Conservation (phyloP, 1,140 invertebrate species). For the Chrysopa pallens region DNA sequence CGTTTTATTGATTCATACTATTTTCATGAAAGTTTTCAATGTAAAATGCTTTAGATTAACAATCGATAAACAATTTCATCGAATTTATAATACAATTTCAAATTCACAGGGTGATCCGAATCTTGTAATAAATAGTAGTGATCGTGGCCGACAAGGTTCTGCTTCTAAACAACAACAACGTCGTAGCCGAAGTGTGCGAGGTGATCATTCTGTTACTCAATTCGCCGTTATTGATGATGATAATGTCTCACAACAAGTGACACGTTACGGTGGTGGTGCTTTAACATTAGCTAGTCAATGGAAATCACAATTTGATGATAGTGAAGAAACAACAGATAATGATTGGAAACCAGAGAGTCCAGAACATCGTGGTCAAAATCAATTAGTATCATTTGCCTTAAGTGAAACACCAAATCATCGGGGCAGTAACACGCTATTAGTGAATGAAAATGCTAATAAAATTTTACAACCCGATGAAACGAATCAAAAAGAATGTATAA, state of each 20-base stretch:
- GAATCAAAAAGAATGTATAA: too few relatives aligned
- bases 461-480: too few relatives aligned
- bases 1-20: too few relatives aligned
- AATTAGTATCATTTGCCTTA: neutral
- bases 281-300: constrained; percentile 76
- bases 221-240: constrained; percentile 88
- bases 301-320: constrained; percentile 90
- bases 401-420: neutral
- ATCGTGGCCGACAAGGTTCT: constrained; percentile 15
- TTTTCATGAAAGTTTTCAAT: too few relatives aligned
- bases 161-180: constrained; percentile 7
- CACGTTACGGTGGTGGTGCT: constrained; percentile 46
- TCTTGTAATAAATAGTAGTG: neutral
- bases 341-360: constrained; percentile 78
- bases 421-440: neutral
- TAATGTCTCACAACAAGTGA: constrained; percentile 79
- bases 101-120: neutral
- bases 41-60: neutral
- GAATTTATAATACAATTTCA: neutral
- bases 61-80: neutral
- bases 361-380: constrained; percentile 30
- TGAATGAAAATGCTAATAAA: neutral
- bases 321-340: constrained; percentile 78
- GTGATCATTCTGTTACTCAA: constrained; percentile 53
- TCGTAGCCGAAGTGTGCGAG: constrained; percentile 16